These are phyloP conservation scores for Lasioglossum vierecki DNA, from an alignment of 2,888 invertebrate species.

Conservation along the genomic window DNA sequence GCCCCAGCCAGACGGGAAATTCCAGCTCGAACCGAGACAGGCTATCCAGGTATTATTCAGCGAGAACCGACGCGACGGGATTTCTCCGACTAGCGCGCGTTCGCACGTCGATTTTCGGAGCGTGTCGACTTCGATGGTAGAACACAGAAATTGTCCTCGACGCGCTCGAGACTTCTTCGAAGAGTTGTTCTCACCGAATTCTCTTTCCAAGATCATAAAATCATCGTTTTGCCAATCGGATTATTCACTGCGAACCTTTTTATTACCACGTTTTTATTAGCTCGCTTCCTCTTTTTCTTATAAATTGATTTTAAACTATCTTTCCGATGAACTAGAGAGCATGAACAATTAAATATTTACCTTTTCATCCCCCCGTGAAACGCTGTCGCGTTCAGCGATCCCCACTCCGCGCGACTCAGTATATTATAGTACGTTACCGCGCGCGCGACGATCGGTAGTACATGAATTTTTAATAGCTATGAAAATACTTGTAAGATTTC, in stretches of 20 bases:
- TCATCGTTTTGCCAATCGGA: not conserved
- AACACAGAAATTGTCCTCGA: not conserved
- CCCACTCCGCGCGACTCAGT: too few relatives aligned
- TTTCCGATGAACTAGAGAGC: too few relatives aligned
- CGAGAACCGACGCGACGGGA: constrained; percentile 5
- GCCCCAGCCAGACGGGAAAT: constrained; percentile 3
- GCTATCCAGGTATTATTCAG: constrained; percentile 24
- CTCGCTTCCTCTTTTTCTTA: too few relatives aligned
- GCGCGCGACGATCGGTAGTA: too few relatives aligned
- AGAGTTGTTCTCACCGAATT: not conserved
- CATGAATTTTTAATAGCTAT: too few relatives aligned
- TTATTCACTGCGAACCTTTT: not conserved
- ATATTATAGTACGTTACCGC: too few relatives aligned
- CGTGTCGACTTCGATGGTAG: not conserved
- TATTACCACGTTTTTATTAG: too few relatives aligned
- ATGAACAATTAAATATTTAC: too few relatives aligned
- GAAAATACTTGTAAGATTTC: too few relatives aligned
- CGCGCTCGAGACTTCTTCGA: not conserved
- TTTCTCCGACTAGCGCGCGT: not conserved
- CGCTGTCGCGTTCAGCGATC: too few relatives aligned
- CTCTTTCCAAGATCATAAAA: not conserved
- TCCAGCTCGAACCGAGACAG: constrained; percentile 9
- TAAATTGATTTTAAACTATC: too few relatives aligned
- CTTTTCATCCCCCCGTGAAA: too few relatives aligned
- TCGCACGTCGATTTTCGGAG: not conserved